Conservation (phyloP, 2,888 invertebrate genomes). For the Lacanobia oleracea region DNA sequence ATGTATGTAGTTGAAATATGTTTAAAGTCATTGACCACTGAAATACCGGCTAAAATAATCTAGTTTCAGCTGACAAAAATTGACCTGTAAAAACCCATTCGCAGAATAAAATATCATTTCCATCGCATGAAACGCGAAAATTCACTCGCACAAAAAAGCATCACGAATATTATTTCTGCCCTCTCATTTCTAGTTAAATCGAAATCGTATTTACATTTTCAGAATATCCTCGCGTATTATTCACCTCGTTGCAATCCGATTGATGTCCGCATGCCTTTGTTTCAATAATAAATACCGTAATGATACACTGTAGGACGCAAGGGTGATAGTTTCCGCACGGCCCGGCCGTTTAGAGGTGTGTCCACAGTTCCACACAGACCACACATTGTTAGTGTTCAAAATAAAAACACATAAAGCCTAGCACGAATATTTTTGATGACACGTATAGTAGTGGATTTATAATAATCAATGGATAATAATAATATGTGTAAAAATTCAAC, state of each 20-base stretch:
- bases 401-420: too few relatives aligned
- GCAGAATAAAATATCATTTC: too few relatives aligned
- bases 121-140: neutral
- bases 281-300: neutral
- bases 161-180: neutral
- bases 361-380: neutral
- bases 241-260: neutral
- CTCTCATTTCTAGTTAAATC: neutral
- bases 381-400: too few relatives aligned
- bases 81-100: too few relatives aligned
- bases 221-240: neutral
- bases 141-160: neutral
- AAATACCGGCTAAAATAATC: too few relatives aligned
- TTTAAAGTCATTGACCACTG: too few relatives aligned
- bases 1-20: too few relatives aligned
- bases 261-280: neutral
- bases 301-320: neutral
- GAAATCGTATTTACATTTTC: neutral
- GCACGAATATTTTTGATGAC: too few relatives aligned
- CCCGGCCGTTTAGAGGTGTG: neutral
- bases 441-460: too few relatives aligned
- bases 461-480: too few relatives aligned
- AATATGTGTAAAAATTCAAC: too few relatives aligned
- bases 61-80: too few relatives aligned
- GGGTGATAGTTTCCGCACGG: neutral